Evolutionary conservation across 2,888 invertebrate genomes (phyloP).

Genomic region (Acanthosepion pharaonis): DNA sequence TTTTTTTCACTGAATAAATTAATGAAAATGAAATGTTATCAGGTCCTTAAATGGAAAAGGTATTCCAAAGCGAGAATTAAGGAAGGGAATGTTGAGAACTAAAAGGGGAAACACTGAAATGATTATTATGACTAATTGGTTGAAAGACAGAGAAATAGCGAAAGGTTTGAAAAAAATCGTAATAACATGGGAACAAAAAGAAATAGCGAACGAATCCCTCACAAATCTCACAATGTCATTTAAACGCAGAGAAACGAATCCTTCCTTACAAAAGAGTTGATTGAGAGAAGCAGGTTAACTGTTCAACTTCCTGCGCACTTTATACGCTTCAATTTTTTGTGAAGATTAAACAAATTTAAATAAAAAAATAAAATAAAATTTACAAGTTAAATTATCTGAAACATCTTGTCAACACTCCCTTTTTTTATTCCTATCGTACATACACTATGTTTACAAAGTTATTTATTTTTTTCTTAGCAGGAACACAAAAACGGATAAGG

Average conservation of each 20-base stretch:
- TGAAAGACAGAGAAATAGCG: not conserved
- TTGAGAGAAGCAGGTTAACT: not conserved
- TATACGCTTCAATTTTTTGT: not conserved
- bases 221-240: not conserved
- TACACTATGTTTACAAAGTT: not conserved
- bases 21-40: not conserved
- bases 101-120: not conserved
- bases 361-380: not conserved
- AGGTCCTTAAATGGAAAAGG: not conserved
- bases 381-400: not conserved
- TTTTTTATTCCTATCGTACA: not conserved
- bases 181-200: not conserved
- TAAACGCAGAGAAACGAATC: not conserved
- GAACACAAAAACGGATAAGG: too few relatives aligned
- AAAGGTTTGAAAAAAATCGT: not conserved
- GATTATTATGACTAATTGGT: not conserved
- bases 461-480: not conserved
- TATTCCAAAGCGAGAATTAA: not conserved
- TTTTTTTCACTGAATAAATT: not conserved
- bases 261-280: not conserved
- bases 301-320: not conserved
- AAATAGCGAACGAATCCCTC: not conserved
- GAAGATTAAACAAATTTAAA: not conserved
- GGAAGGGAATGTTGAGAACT: not conserved
- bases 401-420: not conserved